Conservation (phyloP, 30 jellyfish, hydroid and myxozoan genomes). For the Mastigias papua region DNA sequence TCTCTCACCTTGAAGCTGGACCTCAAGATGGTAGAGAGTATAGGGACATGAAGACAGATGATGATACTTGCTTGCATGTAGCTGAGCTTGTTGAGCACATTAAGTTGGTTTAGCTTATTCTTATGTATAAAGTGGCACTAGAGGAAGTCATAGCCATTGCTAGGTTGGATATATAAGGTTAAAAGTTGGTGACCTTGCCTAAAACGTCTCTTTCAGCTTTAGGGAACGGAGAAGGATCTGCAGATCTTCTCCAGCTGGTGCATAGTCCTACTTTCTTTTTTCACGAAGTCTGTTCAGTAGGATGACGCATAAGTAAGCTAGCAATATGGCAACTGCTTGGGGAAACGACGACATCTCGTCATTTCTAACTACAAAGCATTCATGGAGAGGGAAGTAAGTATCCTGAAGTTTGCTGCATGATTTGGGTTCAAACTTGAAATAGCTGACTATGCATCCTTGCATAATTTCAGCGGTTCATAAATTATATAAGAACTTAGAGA, state of each 20-base stretch:
- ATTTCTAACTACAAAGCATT: slow-evolving; percentile 92
- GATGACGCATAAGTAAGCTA: not conserved
- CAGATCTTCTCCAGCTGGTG: not conserved
- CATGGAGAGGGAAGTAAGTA: slow-evolving; percentile 98
- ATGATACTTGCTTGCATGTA: no score
- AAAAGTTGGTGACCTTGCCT: not conserved
- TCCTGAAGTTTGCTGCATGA: not conserved
- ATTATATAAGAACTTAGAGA: no score
- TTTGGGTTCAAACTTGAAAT: no score
- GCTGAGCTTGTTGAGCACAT: no score
- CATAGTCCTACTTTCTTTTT: not conserved
- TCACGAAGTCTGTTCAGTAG: not conserved
- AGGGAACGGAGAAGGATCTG: not conserved
- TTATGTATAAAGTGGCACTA: no score
- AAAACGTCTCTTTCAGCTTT: not conserved
- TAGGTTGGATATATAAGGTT: not conserved
- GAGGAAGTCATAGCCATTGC: no score
- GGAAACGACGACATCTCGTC: slow-evolving; percentile 97
- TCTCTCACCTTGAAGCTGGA: slow-evolving; percentile 6
- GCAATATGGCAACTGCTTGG: slow-evolving; percentile 95
- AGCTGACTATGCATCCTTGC: no score
- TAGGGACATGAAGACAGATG: no score
- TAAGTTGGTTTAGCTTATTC: no score
- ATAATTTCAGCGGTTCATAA: no score
- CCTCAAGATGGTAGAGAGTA: slow-evolving; percentile 50